Evolutionary conservation across 2,797 vertebrate species (phyloP).

Genomic region (Pantherophis alleghaniensis): DNA sequence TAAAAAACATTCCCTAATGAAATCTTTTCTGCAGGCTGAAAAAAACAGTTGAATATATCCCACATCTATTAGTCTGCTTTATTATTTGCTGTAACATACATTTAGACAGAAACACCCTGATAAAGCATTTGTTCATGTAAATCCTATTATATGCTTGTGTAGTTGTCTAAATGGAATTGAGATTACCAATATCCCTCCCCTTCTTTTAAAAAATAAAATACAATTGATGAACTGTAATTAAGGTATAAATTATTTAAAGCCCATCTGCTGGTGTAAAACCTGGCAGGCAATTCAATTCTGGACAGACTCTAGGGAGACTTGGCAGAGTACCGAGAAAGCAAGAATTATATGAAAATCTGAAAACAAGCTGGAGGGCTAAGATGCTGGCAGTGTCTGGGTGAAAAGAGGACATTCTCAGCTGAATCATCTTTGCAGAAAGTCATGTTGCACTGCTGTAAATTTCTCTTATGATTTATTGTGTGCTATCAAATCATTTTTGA

Average conservation of each 20-base stretch:
- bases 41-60: background rate
- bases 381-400: constrained; percentile 42
- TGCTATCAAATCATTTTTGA: background rate
- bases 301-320: constrained; percentile 44
- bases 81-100: background rate
- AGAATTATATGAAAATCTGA: constrained; percentile 56
- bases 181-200: constrained; percentile 22
- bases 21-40: background rate
- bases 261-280: constrained; percentile 58
- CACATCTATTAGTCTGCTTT: background rate
- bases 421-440: constrained; percentile 57
- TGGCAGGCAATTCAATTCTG: constrained; percentile 64
- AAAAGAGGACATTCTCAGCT: constrained; percentile 58
- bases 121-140: background rate
- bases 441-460: constrained; percentile 31
- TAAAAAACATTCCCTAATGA: background rate
- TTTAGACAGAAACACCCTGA: background rate
- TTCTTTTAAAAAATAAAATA: constrained; percentile 33
- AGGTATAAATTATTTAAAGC: constrained; percentile 73
- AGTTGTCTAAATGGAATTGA: constrained; percentile 53
- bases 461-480: constrained; percentile 32
- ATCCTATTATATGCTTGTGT: constrained; percentile 46
- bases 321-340: constrained; percentile 60
- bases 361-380: constrained; percentile 50
- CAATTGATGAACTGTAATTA: constrained; percentile 74